Conservation (phyloP, 1,140 invertebrate species). For the Eurosta solidaginis region DNA sequence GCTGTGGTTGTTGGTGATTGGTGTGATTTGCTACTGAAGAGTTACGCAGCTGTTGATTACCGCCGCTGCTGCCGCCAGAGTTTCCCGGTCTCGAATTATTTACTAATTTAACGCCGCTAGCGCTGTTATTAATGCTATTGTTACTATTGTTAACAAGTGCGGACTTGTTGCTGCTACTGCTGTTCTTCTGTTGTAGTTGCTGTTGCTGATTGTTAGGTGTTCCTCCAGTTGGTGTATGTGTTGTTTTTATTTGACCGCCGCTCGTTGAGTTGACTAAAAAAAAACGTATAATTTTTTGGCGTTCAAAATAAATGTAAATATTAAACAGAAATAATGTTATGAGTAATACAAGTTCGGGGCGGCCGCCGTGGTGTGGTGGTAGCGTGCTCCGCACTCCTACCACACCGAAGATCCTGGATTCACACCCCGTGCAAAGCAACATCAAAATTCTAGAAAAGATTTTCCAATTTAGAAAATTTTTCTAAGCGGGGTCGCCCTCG, state of each 20-base stretch:
- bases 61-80: conserved; percentile 28
- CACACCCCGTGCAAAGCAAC: too few species aligned
- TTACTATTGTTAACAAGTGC: conserved; percentile 34
- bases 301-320: background rate
- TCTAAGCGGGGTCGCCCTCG: too few species aligned
- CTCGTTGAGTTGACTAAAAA: conserved; percentile 21
- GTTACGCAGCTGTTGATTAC: background rate
- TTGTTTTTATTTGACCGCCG: conserved; percentile 31
- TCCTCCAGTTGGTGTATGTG: conserved; percentile 36
- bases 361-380: too few species aligned
- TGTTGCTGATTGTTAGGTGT: conserved; percentile 37
- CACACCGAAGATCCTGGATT: too few species aligned
- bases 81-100: conserved; percentile 45
- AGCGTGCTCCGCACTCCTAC: too few species aligned
- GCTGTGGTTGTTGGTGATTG: conserved; percentile 23
- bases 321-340: too few species aligned
- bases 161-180: conserved; percentile 36
- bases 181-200: conserved; percentile 35
- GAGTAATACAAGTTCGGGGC: too few species aligned
- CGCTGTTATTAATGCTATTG: conserved; percentile 37
- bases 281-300: background rate
- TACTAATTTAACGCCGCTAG: conserved; percentile 44
- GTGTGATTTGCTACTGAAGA: conserved; percentile 12
- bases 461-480: too few species aligned
- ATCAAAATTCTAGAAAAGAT: too few species aligned